Base-by-base conservation (phyloP, 2,888 invertebrate genomes). In the Sarcophaga carnaria region DNA sequence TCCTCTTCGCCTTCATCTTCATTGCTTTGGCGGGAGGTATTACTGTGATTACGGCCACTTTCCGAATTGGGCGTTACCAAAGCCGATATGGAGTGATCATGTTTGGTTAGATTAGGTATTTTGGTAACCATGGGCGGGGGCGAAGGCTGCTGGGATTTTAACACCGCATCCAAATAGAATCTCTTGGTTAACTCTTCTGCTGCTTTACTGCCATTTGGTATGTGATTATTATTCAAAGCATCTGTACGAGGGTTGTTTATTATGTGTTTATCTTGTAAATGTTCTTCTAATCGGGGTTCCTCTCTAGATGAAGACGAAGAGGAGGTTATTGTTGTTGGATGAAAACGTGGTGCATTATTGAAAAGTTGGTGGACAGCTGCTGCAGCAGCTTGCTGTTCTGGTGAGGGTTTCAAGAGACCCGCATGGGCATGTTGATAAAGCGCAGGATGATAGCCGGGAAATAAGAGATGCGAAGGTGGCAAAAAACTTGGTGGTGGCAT, bases 131-230 rank as follows among this genome's bases (percentile, higher is more conserved):
- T 64, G 4, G 92, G 91, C 1, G 87, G 80, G 1, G 82, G 82
- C n/a, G 82, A 63, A 88, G 90, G 82, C 88, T 92, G 87, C 89
- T 92, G 96, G 47, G 96, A 96, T 90, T 97, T 96, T 72, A 97
- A 92, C 67, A 97, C 95, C 17, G 96, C 96, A 90, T 97, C 97
- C 86, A 97, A 93, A 91, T 96, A 96, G 92, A 96, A 96, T 82
- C 96, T 94, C 90, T 97, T 97, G 17, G 95, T 96, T 86, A 95
- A 94, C 22, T 95, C 95, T 89, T 96, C 96, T 80, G 95, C 95
- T 84, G 95, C 95, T 88, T 95, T 95, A 88, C 95, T 95, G 84
- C 92, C 93, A 80, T 93, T 93, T 74, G 90, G 89, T 88, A 92
- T 88, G 86, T 94, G 94, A 88, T 94, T 94, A 80, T 92, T 90